phyloP scores from a whole-genome alignment of 2,797 vertebrate genomes.

The Acrossocheilus wenchowensis region DNA sequence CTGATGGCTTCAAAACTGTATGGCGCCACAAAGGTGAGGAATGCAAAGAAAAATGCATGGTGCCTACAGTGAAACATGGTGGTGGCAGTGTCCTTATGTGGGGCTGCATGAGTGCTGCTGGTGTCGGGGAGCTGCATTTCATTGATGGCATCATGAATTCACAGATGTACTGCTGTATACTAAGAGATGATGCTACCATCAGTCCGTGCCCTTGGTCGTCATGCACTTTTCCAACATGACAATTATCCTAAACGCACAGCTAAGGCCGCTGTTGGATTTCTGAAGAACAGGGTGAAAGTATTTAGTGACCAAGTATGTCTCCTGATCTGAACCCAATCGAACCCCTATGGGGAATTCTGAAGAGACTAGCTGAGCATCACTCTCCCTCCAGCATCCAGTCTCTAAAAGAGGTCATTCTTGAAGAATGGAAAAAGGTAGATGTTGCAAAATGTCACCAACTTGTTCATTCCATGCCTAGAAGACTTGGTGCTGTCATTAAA shows the following conservation, averaged over 20 bases:
- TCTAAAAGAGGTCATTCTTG: too few relatives aligned
- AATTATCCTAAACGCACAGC: neutral
- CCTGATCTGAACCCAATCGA: neutral
- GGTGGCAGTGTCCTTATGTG: constrained; percentile 15
- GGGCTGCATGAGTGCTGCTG: constrained; percentile 23
- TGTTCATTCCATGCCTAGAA: too few relatives aligned
- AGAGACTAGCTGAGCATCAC: too few relatives aligned
- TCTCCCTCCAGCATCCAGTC: too few relatives aligned
- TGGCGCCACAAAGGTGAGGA: neutral
- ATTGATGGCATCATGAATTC: neutral
- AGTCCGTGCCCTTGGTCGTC: neutral
- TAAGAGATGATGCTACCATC: neutral
- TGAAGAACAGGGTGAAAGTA: neutral
- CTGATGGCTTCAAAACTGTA: neutral
- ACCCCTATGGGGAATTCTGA: neutral
- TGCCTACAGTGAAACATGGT: neutral
- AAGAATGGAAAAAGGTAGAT: too few relatives aligned
- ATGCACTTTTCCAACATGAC: neutral
- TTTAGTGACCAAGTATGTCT: neutral
- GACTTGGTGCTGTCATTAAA: too few relatives aligned
- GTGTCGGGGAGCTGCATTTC: constrained; percentile 41
- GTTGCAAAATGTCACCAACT: too few relatives aligned
- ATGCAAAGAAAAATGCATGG: neutral
- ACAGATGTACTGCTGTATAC: neutral
- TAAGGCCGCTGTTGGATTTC: neutral